These are phyloP conservation scores for Eucera pruinosa DNA, from an alignment of 2,888 invertebrate genomes.

Conservation along the genomic window DNA sequence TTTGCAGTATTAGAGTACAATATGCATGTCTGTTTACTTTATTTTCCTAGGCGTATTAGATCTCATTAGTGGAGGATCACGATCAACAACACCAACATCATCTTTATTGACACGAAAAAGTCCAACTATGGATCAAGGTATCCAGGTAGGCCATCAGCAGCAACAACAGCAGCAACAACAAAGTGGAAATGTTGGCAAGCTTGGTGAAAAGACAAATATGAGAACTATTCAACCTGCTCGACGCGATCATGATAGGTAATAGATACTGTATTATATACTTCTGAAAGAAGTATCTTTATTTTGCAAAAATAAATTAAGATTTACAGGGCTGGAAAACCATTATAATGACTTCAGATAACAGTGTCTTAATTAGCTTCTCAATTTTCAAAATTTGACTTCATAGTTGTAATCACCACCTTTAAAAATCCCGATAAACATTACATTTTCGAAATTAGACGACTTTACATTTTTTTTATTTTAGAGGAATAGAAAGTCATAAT, in stretches of 20 bases:
- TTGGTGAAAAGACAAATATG: constrained; percentile 76
- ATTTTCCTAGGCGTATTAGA: constrained; percentile 86
- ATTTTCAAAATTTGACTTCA: too few relatives aligned
- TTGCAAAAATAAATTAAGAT: neutral
- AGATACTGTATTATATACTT: neutral
- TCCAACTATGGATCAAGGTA: constrained; percentile 93
- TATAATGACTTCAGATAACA: too few relatives aligned
- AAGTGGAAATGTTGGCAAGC: constrained; percentile 76
- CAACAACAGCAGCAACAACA: constrained; percentile 83
- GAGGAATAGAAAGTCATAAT: too few relatives aligned
- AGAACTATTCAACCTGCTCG: constrained; percentile 78
- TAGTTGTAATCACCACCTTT: too few relatives aligned
- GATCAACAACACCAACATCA: constrained; percentile 92
- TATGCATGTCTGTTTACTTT: neutral
- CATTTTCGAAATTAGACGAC: too few relatives aligned
- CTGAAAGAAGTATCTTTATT: neutral
- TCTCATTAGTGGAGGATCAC: constrained; percentile 90
- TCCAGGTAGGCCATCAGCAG: constrained; percentile 87
- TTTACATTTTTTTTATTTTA: too few relatives aligned
- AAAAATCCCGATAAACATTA: too few relatives aligned
- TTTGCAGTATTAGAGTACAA: neutral
- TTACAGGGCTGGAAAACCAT: too few relatives aligned
- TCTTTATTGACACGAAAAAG: constrained; percentile 90
- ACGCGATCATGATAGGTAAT: constrained; percentile 81
- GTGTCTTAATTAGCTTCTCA: too few relatives aligned